Evolutionary conservation across 30 jellyfish, hydroid and myxozoan species (phyloP).

Genomic region (Aurelia aurita): DNA sequence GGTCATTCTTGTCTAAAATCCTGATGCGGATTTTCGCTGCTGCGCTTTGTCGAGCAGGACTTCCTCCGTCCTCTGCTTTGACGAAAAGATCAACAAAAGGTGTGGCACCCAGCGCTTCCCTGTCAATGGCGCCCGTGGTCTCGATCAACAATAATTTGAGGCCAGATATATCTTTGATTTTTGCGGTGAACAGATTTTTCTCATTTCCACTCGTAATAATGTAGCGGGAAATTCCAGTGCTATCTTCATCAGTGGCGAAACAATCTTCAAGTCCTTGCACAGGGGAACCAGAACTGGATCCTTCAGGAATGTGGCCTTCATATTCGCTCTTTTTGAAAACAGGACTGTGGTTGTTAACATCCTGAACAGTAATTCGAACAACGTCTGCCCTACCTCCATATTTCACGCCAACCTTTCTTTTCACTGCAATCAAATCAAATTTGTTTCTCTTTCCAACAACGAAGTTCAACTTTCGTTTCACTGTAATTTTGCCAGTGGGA

Average conservation of each 20-base stretch:
- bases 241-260: conserved; percentile 94
- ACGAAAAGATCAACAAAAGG: conserved; percentile 80
- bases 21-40: conserved; percentile 59
- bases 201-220: conserved; percentile 73
- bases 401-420: conserved; percentile 62
- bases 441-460: conserved; percentile 70
- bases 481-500: conserved; percentile 68
- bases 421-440: conserved; percentile 64
- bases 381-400: conserved; percentile 82
- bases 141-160: conserved; percentile 78
- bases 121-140: conserved; percentile 82
- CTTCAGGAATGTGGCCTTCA: conserved; percentile 83
- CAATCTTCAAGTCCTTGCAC: conserved; percentile 95
- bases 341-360: conserved; percentile 87
- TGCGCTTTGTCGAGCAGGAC: conserved; percentile 67
- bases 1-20: conserved; percentile 85
- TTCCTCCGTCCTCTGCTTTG: conserved; percentile 94
- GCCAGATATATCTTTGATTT: conserved; percentile 67
- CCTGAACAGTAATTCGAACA: conserved; percentile 62
- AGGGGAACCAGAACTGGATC: conserved; percentile 85
- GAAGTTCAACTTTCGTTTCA: conserved; percentile 64
- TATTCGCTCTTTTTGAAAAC: conserved; percentile 74
- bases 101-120: conserved; percentile 90
- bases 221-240: conserved; percentile 73
- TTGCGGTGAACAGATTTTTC: conserved; percentile 69